phyloP scores from a whole-genome alignment of 2,888 invertebrate genomes.

The Cantharis flavilabris region DNA sequence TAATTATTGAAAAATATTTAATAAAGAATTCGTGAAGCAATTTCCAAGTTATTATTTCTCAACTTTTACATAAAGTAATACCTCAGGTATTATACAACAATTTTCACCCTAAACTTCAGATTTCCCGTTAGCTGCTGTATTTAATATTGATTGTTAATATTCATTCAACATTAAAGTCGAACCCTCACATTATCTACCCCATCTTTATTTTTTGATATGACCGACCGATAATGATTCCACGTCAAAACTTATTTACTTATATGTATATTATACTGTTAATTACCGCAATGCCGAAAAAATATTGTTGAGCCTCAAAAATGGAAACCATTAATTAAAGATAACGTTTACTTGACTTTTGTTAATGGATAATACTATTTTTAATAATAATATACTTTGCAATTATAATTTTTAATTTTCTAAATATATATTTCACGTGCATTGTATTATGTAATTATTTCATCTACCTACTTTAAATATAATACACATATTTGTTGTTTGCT shows the following conservation, averaged over 20 bases:
- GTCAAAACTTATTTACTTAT: background rate
- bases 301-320: background rate
- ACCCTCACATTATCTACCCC: background rate
- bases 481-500: background rate
- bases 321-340: background rate
- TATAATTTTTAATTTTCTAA: background rate
- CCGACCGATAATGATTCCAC: background rate
- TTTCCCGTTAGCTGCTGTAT: background rate
- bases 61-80: background rate
- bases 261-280: background rate
- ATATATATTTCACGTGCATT: background rate
- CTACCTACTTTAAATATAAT: background rate
- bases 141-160: background rate
- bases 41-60: background rate
- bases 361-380: background rate
- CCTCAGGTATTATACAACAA: background rate
- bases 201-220: background rate
- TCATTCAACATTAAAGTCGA: background rate
- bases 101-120: background rate
- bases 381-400: background rate
- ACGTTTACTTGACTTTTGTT: background rate
- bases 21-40: background rate
- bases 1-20: background rate
- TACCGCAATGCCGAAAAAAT: background rate
- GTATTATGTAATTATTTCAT: background rate